Base-by-base conservation (phyloP, 2,888 invertebrate species). In the Rhingia rostrata region DNA sequence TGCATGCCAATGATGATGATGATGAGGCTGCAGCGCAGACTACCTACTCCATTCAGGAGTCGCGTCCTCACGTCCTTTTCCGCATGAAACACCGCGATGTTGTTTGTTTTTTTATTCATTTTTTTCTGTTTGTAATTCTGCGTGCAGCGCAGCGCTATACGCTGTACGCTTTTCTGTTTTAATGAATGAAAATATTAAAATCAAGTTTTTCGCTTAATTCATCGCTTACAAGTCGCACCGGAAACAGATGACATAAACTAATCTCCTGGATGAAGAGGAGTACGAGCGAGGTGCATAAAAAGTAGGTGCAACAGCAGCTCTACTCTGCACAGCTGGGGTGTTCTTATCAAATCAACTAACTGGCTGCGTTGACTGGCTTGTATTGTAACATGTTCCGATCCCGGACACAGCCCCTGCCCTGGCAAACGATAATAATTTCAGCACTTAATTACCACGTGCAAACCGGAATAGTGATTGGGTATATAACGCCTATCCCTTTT, bases 171-270 rank as follows among this genome's bases (percentile, higher is more conserved):
- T 60, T 30, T 70, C 69, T 69, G 75, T 58, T 82, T 82, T 77
- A 75, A 82, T 75, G 77, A 82, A 82, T 77, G 64, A 66, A 82
- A 77, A 82, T 82, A 78, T 77, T 82, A 72, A 82, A 77, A 77
- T 77, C 81, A 64, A 75, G 75, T 81, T 81, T 81, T 74, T 81
- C 75, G 64, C 45, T 81, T 70, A 81, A 75, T 75, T 78, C 66
- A 60, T 77, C 66, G 77, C 78, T 74, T 72, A 72, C 66, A 77
- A 78, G 54, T 64, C 35, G 49, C 72, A 82, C 82, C 77, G 82
- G 82, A 82, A 72, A 82, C 77, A 66, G 77, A 77, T 82, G 77
- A 82, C 82, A 72, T 78, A 82, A 82, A 77, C 72, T 78, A 72
- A 77, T 82, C 70, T 77, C 66, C 49, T 61, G 60, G 22, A 77